Percentiles rank a stretch among this genome's conserved stretches.
These are phyloP conservation scores for Cervus canadensis DNA, from an alignment of 2,113 vertebrate species.

Conservation along the genomic window DNA sequence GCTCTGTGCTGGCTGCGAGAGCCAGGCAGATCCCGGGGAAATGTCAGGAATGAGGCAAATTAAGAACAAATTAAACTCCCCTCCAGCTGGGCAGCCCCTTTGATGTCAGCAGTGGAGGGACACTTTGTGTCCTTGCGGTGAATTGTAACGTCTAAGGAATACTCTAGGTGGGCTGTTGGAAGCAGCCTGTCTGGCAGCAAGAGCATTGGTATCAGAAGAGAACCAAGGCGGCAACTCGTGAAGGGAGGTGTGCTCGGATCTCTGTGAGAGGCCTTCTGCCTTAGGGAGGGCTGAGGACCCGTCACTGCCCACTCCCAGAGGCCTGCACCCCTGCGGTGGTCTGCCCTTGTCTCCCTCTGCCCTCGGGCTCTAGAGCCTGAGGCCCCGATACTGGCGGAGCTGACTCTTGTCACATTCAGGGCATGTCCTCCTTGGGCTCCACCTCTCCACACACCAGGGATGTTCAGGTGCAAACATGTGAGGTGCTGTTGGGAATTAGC, in stretches of 20 bases:
- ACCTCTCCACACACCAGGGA: background rate
- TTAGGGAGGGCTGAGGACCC: background rate
- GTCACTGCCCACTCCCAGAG: background rate
- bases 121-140: background rate
- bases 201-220: background rate
- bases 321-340: background rate
- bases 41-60: background rate
- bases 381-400: background rate
- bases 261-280: background rate
- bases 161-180: background rate
- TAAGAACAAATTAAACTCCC: conserved; percentile 28
- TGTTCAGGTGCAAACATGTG: too few relatives aligned
- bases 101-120: background rate
- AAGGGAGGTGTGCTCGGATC: background rate
- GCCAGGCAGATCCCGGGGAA: background rate
- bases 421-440: rapidly evolving
- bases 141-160: background rate
- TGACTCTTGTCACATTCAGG: background rate
- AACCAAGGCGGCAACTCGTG: rapidly evolving
- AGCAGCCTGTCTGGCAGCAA: background rate
- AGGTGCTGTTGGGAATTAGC: background rate
- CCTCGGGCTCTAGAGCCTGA: background rate
- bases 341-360: too few relatives aligned
- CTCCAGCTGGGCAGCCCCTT: background rate
- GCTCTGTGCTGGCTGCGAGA: background rate